Conservation (phyloP, 2,888 invertebrate genomes). For the Mylabris sibirica region DNA sequence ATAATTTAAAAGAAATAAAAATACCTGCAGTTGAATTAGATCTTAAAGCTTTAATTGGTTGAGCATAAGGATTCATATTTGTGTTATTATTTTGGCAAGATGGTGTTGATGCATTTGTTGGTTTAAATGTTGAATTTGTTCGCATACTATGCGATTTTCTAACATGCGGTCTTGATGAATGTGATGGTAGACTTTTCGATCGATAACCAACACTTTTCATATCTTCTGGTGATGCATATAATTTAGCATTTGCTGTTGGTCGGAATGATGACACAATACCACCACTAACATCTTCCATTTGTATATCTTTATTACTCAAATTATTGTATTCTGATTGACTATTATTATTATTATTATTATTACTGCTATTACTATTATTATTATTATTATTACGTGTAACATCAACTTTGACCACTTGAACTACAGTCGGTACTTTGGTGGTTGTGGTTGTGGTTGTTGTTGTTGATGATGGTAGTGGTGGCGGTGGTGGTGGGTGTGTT, state of each 20-base stretch:
- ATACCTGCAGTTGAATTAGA: conserved; percentile 57
- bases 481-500: conserved; percentile 83
- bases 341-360: conserved; percentile 28
- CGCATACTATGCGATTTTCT: conserved; percentile 71
- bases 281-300: conserved; percentile 58
- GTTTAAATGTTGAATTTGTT: conserved; percentile 62
- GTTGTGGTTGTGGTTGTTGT: no score
- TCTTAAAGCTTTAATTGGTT: conserved; percentile 63
- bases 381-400: conserved; percentile 58
- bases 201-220: conserved; percentile 76
- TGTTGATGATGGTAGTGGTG: conserved; percentile 60
- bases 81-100: conserved; percentile 25
- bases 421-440: conserved; percentile 62
- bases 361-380: conserved; percentile 44
- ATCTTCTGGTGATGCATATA: conserved; percentile 90
- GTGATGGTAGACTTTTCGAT: conserved; percentile 65
- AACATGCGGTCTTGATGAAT: conserved; percentile 66
- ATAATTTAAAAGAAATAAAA: neutral
- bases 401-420: conserved; percentile 75
- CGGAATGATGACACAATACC: conserved; percentile 84
- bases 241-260: conserved; percentile 82
- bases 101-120: conserved; percentile 60
- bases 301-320: conserved; percentile 49
- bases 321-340: conserved; percentile 52
- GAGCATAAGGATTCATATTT: conserved; percentile 65